phyloP scores from a whole-genome alignment of 1,140 invertebrate species.

The Drosophila busckii region DNA sequence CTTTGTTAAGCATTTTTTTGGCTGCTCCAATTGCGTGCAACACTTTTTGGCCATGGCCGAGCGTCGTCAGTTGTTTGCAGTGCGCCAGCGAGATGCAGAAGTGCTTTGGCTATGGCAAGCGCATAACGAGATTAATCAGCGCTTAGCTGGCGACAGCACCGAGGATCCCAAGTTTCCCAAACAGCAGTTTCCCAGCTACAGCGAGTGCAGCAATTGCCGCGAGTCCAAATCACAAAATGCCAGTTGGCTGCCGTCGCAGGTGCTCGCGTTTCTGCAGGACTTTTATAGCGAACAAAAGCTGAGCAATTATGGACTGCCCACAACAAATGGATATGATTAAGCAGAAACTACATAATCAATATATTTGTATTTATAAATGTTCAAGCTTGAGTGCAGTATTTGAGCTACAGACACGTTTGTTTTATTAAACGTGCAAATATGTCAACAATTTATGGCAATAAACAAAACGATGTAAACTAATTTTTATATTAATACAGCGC shows the following conservation, averaged over 20 bases:
- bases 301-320: constrained; percentile 49
- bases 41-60: constrained; percentile 91
- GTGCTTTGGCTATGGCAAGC: constrained; percentile 96
- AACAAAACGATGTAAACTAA: too few relatives aligned
- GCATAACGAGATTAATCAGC: constrained; percentile 95
- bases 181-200: constrained; percentile 89
- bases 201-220: constrained; percentile 85
- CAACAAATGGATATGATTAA: constrained; percentile 21
- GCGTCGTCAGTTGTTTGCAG: constrained; percentile 82
- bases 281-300: constrained; percentile 30
- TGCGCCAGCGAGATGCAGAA: constrained; percentile 84
- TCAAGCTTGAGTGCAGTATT: too few relatives aligned
- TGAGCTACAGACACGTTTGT: too few relatives aligned
- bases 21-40: constrained; percentile 91
- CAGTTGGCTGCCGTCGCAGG: constrained; percentile 20
- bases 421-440: too few relatives aligned
- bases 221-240: background rate
- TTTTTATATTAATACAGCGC: too few relatives aligned
- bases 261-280: constrained; percentile 32
- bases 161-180: constrained; percentile 95
- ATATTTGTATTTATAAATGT: too few relatives aligned
- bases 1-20: constrained; percentile 95
- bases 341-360: background rate
- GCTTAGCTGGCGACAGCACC: constrained; percentile 89
- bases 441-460: too few relatives aligned